These are phyloP conservation scores for Eupelmus urozonus DNA, from an alignment of 2,888 invertebrate genomes.

Conservation along the genomic window DNA sequence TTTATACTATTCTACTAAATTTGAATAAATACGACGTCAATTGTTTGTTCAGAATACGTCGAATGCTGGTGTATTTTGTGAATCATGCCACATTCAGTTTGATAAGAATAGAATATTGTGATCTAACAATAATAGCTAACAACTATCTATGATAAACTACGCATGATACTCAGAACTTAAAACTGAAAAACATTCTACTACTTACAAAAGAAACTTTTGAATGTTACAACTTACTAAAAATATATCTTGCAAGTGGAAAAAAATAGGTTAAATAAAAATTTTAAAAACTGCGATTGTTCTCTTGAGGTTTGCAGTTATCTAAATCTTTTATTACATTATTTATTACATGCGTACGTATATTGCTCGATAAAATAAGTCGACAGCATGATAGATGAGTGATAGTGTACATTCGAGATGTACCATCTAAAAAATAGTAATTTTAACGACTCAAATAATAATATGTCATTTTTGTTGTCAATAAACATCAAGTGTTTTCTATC, in stretches of 20 bases:
- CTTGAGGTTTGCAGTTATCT: no score
- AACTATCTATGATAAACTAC: no score
- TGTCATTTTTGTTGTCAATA: constrained; percentile 26
- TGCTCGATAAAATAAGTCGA: not conserved
- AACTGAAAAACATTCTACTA: no score
- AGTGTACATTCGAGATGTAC: not conserved
- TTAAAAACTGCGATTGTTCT: no score
- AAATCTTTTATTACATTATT: no score
- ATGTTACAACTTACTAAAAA: no score
- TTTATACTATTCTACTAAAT: no score
- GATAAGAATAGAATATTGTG: constrained; percentile 18
- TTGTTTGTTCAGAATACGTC: not conserved
- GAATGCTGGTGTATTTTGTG: not conserved
- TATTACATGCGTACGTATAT: not conserved
- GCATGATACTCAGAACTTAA: no score
- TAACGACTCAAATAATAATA: not conserved
- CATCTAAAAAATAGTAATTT: constrained; percentile 12
- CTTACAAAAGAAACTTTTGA: no score
- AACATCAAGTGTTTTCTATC: constrained; percentile 33
- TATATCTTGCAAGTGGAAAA: no score
- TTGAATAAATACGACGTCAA: not conserved
- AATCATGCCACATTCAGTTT: not conserved
- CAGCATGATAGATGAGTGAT: constrained; percentile 13
- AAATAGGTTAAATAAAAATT: no score
- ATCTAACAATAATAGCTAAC: not conserved